phyloP scores from a whole-genome alignment of 1,140 invertebrate species.

The Delia radicum region DNA sequence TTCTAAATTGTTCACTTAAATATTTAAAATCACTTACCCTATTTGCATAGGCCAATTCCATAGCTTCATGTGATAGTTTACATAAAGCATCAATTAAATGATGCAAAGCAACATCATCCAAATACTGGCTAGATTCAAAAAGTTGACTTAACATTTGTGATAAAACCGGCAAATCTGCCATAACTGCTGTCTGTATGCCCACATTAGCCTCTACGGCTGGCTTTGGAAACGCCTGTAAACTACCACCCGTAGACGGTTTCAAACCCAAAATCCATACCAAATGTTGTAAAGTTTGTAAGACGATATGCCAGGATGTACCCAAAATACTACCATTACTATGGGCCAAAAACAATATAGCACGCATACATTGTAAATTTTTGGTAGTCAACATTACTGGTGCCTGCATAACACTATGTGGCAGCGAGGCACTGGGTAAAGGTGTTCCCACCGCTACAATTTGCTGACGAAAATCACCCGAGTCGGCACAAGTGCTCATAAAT shows the following conservation, averaged over 20 bases:
- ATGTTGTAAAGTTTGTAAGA: slow-evolving; percentile 93
- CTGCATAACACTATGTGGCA: slow-evolving; percentile 72
- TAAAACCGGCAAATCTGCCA: slow-evolving; percentile 91
- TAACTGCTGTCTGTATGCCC: slow-evolving; percentile 94
- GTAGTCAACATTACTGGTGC: slow-evolving; percentile 98
- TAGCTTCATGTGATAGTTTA: slow-evolving; percentile 93
- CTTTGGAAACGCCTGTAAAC: slow-evolving; percentile 65
- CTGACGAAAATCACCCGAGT: slow-evolving; percentile 68
- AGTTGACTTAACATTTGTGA: slow-evolving; percentile 90
- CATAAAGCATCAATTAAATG: slow-evolving; percentile 96
- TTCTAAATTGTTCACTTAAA: neutral
- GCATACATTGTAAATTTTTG: slow-evolving; percentile 96
- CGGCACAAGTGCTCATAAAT: slow-evolving; percentile 61
- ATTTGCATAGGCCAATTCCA: slow-evolving; percentile 95
- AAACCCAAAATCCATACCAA: slow-evolving; percentile 97
- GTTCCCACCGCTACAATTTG: slow-evolving; percentile 95
- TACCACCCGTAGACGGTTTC: slow-evolving; percentile 90
- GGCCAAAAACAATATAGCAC: slow-evolving; percentile 83
- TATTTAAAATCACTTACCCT: slow-evolving; percentile 61
- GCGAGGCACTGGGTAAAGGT: slow-evolving; percentile 79
- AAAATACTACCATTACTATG: slow-evolving; percentile 91
- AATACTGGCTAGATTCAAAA: slow-evolving; percentile 91
- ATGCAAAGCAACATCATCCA: slow-evolving; percentile 93
- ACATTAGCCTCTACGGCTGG: slow-evolving; percentile 78
- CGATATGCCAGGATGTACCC: slow-evolving; percentile 92